Conservation (phyloP, 2,797 vertebrate genomes). For the Tamandua tetradactyla region DNA sequence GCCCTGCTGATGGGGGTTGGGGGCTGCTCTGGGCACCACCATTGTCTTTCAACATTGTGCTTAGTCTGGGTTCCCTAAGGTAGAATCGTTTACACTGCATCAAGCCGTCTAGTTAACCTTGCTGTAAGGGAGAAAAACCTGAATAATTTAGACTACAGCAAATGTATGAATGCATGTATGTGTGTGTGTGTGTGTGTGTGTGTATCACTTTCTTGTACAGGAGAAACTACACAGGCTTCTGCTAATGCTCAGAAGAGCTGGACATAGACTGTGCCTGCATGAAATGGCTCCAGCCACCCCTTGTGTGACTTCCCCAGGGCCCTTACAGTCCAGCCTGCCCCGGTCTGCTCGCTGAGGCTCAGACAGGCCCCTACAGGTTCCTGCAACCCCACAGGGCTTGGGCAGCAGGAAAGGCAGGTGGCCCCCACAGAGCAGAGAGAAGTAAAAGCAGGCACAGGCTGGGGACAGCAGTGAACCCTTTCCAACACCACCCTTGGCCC, state of each 20-base stretch:
- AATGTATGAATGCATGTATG: neutral
- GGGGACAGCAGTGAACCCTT: too few species aligned
- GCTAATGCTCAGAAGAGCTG: rapidly evolving
- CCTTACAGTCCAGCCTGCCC: rapidly evolving
- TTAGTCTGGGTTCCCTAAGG: too few species aligned
- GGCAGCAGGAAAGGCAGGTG: neutral
- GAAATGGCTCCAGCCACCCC: neutral
- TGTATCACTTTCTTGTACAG: too few species aligned
- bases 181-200: rapidly evolving
- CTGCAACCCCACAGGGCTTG: too few species aligned
- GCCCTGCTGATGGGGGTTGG: too few species aligned
- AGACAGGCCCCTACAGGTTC: too few species aligned
- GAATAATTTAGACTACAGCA: too few species aligned
- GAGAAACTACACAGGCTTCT: neutral
- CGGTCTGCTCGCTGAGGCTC: too few species aligned
- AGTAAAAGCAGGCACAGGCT: rapidly evolving
- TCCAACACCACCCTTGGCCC: rapidly evolving
- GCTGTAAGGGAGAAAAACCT: too few species aligned
- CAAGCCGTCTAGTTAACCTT: neutral
- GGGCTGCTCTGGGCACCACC: rapidly evolving
- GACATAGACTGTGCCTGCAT: rapidly evolving
- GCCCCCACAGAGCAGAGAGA: neutral
- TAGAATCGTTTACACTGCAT: rapidly evolving
- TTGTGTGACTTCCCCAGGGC: rapidly evolving
- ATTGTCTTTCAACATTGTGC: rapidly evolving